Evolutionary conservation across 2,888 invertebrate species (phyloP).

Genomic region (Chrysolina americana): DNA sequence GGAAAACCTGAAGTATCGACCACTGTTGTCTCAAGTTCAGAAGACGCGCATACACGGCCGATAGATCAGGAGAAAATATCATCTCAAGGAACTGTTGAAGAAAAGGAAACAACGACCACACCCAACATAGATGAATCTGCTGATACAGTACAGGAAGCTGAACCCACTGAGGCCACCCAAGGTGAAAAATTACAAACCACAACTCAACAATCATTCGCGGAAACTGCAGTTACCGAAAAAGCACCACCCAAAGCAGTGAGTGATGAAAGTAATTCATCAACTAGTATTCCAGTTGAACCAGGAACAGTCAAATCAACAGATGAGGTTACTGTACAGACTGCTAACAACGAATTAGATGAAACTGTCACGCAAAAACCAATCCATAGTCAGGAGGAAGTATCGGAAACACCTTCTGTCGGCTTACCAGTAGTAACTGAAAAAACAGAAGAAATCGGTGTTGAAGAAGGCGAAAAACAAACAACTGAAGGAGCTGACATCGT

Average conservation of each 20-base stretch:
- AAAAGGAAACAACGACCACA: conserved; percentile 18
- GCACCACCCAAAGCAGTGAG: background rate
- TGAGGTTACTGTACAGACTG: background rate
- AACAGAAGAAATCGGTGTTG: background rate
- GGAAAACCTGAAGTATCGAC: conserved; percentile 35
- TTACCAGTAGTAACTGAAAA: background rate
- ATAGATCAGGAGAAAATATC: conserved; percentile 2
- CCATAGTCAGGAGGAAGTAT: conserved; percentile 19
- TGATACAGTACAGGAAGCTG: background rate
- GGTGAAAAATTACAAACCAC: background rate
- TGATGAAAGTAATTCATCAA: background rate
- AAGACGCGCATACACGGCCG: conserved; percentile 21
- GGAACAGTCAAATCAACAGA: background rate
- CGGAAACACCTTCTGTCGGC: conserved; percentile 28
- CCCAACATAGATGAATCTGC: background rate
- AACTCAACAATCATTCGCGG: background rate
- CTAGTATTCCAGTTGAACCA: background rate
- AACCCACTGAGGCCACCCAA: conserved; percentile 2
- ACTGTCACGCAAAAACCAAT: conserved; percentile 26
- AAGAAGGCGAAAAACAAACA: conserved; percentile 36
- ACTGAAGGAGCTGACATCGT: conserved; percentile 23
- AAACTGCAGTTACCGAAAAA: conserved; percentile 14
- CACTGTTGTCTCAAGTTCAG: background rate
- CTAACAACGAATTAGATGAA: conserved; percentile 27
- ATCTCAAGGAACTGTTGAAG: background rate